Conservation (phyloP, 2,797 vertebrate genomes). For the Phyllotis vaccarum region DNA sequence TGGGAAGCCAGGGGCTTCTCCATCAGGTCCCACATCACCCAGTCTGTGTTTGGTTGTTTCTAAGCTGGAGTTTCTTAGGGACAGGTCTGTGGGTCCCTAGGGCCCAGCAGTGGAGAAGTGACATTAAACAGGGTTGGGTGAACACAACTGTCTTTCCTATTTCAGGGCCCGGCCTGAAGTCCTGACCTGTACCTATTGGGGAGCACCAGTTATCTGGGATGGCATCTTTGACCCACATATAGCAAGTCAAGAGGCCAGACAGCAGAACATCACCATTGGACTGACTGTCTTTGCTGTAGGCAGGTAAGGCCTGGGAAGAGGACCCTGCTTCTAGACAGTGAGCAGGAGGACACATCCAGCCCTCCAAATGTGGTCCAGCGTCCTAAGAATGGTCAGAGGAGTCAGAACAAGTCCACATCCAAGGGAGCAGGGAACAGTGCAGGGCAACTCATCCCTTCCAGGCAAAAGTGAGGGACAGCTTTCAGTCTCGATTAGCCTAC, state of each 20-base stretch:
- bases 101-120: neutral
- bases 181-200: slow-evolving; percentile 89
- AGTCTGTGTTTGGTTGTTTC: neutral
- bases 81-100: neutral
- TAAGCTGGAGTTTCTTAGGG: neutral
- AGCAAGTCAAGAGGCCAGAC: slow-evolving; percentile 83
- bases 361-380: neutral
- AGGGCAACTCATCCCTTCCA: too few species aligned
- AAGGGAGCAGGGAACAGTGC: neutral
- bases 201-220: slow-evolving; percentile 90
- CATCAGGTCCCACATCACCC: neutral
- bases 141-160: neutral
- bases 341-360: neutral
- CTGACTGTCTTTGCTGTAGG: slow-evolving; percentile 88
- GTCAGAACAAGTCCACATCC: neutral
- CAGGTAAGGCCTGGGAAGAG: slow-evolving; percentile 85
- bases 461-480: neutral
- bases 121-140: neutral
- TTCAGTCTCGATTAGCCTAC: neutral
- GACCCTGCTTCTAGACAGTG: neutral
- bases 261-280: slow-evolving; percentile 84
- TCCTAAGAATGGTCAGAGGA: neutral
- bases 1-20: neutral
- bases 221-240: slow-evolving; percentile 87
- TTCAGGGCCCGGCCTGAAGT: slow-evolving; percentile 88